Evolutionary conservation across 2,113 vertebrate genomes (phyloP).

Genomic region (Melanotaenia duboulayi): DNA sequence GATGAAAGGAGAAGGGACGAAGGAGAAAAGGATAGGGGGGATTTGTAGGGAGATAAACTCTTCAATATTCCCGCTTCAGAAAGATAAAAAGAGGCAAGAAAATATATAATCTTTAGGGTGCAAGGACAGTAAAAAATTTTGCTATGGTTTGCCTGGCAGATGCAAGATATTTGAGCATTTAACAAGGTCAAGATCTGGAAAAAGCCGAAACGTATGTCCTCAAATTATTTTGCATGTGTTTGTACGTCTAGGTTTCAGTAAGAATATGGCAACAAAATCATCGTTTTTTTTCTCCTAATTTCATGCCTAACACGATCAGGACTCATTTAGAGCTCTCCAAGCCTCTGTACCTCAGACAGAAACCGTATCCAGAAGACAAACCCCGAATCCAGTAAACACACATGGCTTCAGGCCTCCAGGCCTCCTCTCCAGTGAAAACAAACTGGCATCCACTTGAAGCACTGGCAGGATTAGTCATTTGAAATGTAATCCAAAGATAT

Average conservation of each 20-base stretch:
- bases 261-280: conserved; percentile 22
- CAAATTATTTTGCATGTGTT: conserved; percentile 19
- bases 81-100: conserved; percentile 29
- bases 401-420: conserved; percentile 52
- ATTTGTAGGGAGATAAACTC: conserved; percentile 64
- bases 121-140: conserved; percentile 2
- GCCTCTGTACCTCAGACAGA: conserved; percentile 62
- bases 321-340: conserved; percentile 70
- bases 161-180: background rate
- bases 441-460: conserved; percentile 57
- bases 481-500: conserved; percentile 33
- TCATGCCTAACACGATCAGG: conserved; percentile 70
- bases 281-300: conserved; percentile 39
- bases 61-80: conserved; percentile 49
- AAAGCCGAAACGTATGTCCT: background rate
- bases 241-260: conserved; percentile 5
- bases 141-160: conserved; percentile 7
- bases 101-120: conserved; percentile 30
- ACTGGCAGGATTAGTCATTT: conserved; percentile 52
- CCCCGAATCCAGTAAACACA: conserved; percentile 57
- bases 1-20: conserved; percentile 51
- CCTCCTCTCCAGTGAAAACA: conserved; percentile 60
- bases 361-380: conserved; percentile 61
- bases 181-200: background rate
- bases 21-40: conserved; percentile 40